phyloP scores from a whole-genome alignment of 2,888 invertebrate genomes.

The Drosophila kanekoi region DNA sequence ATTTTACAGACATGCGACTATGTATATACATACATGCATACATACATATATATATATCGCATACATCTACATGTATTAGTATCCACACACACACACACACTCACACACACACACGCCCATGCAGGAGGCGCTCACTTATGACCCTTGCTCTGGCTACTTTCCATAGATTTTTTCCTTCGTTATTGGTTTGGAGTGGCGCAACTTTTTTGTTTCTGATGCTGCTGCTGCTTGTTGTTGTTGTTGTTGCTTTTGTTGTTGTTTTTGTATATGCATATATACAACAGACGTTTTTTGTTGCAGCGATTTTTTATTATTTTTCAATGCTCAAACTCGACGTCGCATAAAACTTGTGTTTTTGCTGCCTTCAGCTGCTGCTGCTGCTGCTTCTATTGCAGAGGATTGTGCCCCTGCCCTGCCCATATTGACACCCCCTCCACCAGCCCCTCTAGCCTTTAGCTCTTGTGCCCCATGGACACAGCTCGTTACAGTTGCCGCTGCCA shows the following conservation, averaged over 20 bases:
- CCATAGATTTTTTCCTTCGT: slow-evolving; percentile 83
- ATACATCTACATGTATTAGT: slow-evolving; percentile 18
- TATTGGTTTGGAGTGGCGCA: slow-evolving; percentile 78
- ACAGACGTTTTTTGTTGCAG: slow-evolving; percentile 52
- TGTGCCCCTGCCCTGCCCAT: slow-evolving; percentile 5
- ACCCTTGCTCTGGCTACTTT: slow-evolving; percentile 73
- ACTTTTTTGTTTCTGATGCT: slow-evolving; percentile 51
- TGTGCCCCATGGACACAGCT: slow-evolving; percentile 25
- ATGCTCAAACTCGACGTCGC: slow-evolving; percentile 78
- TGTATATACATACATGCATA: slow-evolving; percentile 38
- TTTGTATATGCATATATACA: slow-evolving; percentile 47
- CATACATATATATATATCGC: slow-evolving; percentile 25
- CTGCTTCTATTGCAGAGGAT: slow-evolving; percentile 42
- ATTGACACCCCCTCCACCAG: background rate
- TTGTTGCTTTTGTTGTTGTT: slow-evolving; percentile 32
- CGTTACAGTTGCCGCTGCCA: slow-evolving; percentile 57
- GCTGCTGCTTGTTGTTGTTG: slow-evolving; percentile 17
- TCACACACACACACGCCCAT: slow-evolving; percentile 31
- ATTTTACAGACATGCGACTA: slow-evolving; percentile 76
- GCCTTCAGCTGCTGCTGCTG: slow-evolving; percentile 32
- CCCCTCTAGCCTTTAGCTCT: slow-evolving; percentile 3
- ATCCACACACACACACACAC: slow-evolving; percentile 22
- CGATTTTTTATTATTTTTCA: slow-evolving; percentile 79
- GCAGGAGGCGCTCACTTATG: slow-evolving; percentile 53
- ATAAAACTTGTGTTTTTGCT: slow-evolving; percentile 78